Evolutionary conservation across 1,140 invertebrate genomes (phyloP).

Genomic region (Bicyclus anynana): DNA sequence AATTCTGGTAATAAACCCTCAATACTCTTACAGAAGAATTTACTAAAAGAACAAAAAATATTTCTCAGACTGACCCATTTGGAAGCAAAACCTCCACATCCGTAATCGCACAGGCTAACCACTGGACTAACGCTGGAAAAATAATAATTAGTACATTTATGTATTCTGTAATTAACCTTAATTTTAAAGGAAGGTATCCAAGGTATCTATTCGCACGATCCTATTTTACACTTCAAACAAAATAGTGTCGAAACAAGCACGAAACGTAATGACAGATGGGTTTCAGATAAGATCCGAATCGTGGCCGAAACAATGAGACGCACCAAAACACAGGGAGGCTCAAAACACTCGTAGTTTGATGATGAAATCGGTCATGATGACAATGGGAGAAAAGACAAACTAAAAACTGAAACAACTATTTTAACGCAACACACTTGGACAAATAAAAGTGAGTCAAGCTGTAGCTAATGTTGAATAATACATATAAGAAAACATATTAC

Average conservation of each 20-base stretch:
- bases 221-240: background rate
- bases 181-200: background rate
- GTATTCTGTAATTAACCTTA: too few relatives aligned
- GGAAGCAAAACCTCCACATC: too few relatives aligned
- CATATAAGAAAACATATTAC: background rate
- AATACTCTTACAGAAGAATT: too few relatives aligned
- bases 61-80: too few relatives aligned
- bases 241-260: slow-evolving; percentile 15
- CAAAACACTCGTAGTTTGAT: slow-evolving; percentile 29
- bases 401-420: slow-evolving; percentile 5
- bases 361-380: slow-evolving; percentile 26
- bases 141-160: too few relatives aligned
- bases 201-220: background rate
- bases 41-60: too few relatives aligned
- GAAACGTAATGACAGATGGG: slow-evolving; percentile 9
- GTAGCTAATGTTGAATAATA: slow-evolving; percentile 2
- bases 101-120: too few relatives aligned
- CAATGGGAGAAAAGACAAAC: slow-evolving; percentile 15
- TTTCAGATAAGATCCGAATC: slow-evolving; percentile 18
- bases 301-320: slow-evolving; percentile 30
- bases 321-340: slow-evolving; percentile 30
- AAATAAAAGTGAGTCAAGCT: slow-evolving; percentile 44
- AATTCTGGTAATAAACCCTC: too few relatives aligned
- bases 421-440: slow-evolving; percentile 41
- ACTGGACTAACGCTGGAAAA: too few relatives aligned